Base-by-base conservation (phyloP, 2,888 invertebrate genomes). In the Plagiodera versicolora region DNA sequence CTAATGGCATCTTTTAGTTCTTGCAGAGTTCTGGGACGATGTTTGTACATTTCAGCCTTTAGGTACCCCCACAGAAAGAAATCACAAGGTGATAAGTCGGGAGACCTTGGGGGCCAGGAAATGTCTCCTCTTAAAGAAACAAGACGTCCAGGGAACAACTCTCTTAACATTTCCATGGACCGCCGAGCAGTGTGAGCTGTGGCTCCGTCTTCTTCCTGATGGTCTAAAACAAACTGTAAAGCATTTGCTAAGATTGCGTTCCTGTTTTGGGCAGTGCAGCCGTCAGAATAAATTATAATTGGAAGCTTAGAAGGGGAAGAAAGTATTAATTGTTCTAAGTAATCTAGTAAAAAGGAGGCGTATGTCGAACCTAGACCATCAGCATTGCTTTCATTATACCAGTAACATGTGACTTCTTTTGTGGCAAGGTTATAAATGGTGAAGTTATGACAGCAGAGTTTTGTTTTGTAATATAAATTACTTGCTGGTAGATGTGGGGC, bases 371-470 rank as follows among this genome's bases (percentile, higher is more conserved):
- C 61, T 50, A 46, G 17, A 6, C 65, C 30, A 55, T 61, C 65
- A 24, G 58, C 35, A 14, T 61, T 44, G 8, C 50, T 61, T 45
- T 67, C 65, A 24, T 60, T 50, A 53, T 47, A 19, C 47, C 47
- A 18, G 19, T 47, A 47, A 16, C 47, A 47, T 1, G 1, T 10
- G n/a, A 1, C 18, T 17, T 10, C 47, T 28, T 56, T 47, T 16
- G 16, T 56, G n/a, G 28, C 30, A 28, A 48, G 47, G 19, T 56
- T 17, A 5, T 60, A 71, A 53, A 74, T 18, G 2, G 69, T 72
- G 57, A 70, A 74, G 60, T 74, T 73, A 49, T 74, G 73, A 14
- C 66, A 61, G 5, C 59, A 58, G 11, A 74, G 55, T 58, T 74
- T 74, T 1, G 66, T 66, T 56, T 71, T 72, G 48, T 64, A 74